phyloP scores from a whole-genome alignment of 1,140 invertebrate genomes.

The Hycleus phaleratus region DNA sequence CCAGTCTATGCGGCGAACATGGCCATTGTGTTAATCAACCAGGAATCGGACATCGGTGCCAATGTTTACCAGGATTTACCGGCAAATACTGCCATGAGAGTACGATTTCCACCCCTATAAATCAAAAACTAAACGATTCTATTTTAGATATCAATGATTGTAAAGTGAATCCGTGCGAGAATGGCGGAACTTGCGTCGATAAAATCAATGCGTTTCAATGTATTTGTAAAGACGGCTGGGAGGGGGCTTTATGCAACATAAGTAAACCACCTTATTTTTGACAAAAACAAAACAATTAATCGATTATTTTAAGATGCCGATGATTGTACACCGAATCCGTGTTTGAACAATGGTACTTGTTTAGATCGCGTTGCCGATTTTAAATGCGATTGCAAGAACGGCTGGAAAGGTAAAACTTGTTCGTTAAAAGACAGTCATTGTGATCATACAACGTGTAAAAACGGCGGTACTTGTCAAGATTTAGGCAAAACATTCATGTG shows the following conservation, averaged over 20 bases:
- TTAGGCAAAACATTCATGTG: slow-evolving; percentile 56
- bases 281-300: not conserved
- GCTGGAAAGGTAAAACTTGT: slow-evolving; percentile 74
- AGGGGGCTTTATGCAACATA: slow-evolving; percentile 55
- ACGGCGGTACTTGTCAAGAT: slow-evolving; percentile 60
- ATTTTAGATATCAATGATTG: slow-evolving; percentile 60
- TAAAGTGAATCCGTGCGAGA: slow-evolving; percentile 62
- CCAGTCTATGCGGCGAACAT: slow-evolving; percentile 65
- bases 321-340: slow-evolving; percentile 68
- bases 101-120: slow-evolving; percentile 38
- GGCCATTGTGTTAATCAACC: slow-evolving; percentile 63
- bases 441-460: slow-evolving; percentile 54
- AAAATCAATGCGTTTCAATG: slow-evolving; percentile 70
- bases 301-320: slow-evolving; percentile 62
- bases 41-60: slow-evolving; percentile 57
- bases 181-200: slow-evolving; percentile 68
- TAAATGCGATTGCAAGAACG: slow-evolving; percentile 63
- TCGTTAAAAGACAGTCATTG: slow-evolving; percentile 56
- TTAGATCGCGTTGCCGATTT: slow-evolving; percentile 65
- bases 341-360: slow-evolving; percentile 70
- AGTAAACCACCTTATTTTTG: slow-evolving; percentile 41
- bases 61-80: slow-evolving; percentile 68
- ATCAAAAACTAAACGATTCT: not conserved
- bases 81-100: slow-evolving; percentile 69
- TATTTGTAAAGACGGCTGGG: slow-evolving; percentile 63